These are phyloP conservation scores for Campaea margaritaria DNA, from an alignment of 2,888 invertebrate species.

Conservation along the genomic window DNA sequence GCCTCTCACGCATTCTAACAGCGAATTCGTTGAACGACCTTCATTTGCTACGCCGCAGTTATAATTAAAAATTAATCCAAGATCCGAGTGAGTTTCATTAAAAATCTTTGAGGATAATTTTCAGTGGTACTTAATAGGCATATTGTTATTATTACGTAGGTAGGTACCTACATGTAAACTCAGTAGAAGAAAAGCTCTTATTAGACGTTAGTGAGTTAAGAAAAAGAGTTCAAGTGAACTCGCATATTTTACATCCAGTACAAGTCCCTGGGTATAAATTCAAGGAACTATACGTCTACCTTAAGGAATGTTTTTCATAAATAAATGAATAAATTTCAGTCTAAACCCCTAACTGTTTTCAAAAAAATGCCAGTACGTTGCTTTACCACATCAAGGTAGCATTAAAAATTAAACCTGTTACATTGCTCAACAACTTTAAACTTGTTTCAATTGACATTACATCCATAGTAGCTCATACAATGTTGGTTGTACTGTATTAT, in stretches of 20 bases:
- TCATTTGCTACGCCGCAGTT: conserved; percentile 72
- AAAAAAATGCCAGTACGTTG: not conserved
- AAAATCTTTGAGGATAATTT: conserved; percentile 24
- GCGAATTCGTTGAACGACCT: conserved; percentile 58
- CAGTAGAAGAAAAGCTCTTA: too few species aligned
- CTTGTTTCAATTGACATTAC: conserved; percentile 43
- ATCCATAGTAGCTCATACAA: conserved; percentile 41
- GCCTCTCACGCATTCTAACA: conserved; percentile 74
- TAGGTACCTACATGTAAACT: not conserved
- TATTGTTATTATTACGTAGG: conserved; percentile 14
- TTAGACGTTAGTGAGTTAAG: too few species aligned
- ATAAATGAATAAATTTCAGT: too few species aligned
- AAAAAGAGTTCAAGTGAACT: too few species aligned
- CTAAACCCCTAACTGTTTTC: not conserved
- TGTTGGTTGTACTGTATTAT: conserved; percentile 60
- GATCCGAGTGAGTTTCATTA: conserved; percentile 53
- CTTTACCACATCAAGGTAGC: not conserved
- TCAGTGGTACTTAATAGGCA: conserved; percentile 10
- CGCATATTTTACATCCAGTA: too few species aligned
- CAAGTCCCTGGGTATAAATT: too few species aligned
- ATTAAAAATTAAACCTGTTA: conserved; percentile 13
- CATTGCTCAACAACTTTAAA: conserved; percentile 7
- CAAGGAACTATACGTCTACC: too few species aligned
- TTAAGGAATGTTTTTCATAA: too few species aligned
- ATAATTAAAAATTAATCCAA: conserved; percentile 81